These are phyloP conservation scores for Emydura subglobosa DNA, from an alignment of 2,113 vertebrate genomes.

Conservation along the genomic window DNA sequence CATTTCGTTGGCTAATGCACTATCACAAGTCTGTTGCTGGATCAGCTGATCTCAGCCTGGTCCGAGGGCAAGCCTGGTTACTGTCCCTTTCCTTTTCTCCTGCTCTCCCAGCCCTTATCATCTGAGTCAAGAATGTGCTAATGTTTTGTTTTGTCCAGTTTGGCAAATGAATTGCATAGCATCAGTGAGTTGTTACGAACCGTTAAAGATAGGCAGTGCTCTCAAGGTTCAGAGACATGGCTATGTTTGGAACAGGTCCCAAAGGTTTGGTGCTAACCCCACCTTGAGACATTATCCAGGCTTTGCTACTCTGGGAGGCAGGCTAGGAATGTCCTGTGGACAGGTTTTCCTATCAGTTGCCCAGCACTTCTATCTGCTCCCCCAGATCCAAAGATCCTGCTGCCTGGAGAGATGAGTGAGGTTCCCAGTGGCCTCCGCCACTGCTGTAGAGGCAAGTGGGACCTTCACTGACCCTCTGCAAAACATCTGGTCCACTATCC, in stretches of 20 bases:
- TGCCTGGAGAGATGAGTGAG: not conserved
- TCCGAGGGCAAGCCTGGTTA: not conserved
- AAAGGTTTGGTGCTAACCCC: not conserved
- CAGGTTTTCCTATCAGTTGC: not conserved
- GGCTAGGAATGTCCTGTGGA: not conserved
- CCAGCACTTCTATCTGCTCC: not conserved
- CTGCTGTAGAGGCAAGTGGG: not conserved
- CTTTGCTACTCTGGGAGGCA: not conserved
- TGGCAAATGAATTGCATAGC: not conserved
- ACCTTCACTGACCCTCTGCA: not conserved
- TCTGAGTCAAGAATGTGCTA: not conserved
- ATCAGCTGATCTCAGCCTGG: not conserved
- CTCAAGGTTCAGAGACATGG: not conserved
- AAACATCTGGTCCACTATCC: not conserved
- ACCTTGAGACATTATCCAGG: not conserved
- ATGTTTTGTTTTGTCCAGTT: not conserved
- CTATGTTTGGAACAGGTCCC: not conserved
- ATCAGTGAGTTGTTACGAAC: not conserved
- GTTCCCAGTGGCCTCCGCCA: not conserved
- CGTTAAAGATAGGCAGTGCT: not conserved
- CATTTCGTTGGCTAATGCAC: not conserved
- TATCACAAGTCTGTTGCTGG: not conserved
- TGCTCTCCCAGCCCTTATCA: not conserved
- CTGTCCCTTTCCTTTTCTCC: not conserved
- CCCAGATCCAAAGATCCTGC: not conserved